phyloP scores from a whole-genome alignment of 2,113 vertebrate species.

The Megaceryle maxima region DNA sequence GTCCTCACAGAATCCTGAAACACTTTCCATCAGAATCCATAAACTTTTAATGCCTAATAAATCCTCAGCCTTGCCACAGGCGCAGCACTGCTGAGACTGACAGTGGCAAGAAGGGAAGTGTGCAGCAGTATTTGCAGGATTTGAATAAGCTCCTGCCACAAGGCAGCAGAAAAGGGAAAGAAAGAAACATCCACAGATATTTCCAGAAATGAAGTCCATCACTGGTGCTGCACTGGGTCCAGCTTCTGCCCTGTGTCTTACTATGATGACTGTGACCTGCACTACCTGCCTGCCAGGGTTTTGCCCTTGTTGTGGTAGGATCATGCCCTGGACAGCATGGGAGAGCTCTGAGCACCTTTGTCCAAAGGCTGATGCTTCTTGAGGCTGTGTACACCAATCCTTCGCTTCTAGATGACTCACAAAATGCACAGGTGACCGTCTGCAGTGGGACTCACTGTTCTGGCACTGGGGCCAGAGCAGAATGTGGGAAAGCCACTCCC shows the following conservation, averaged over 20 bases:
- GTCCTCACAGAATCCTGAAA: background rate
- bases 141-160: background rate
- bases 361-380: background rate
- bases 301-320: background rate
- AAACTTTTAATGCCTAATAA: background rate
- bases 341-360: background rate
- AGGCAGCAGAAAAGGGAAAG: background rate
- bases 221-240: background rate
- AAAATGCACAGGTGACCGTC: background rate
- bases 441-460: background rate
- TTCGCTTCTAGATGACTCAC: background rate
- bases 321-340: accelerated
- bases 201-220: background rate
- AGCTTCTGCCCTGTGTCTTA: background rate
- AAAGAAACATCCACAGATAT: background rate
- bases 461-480: accelerated
- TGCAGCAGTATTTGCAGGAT: background rate
- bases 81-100: background rate
- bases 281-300: accelerated
- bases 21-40: background rate
- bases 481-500: background rate
- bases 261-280: accelerated
- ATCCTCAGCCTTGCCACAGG: background rate
- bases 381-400: background rate
- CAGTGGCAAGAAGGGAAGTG: background rate